Evolutionary conservation across 1,140 invertebrate genomes (phyloP), one percentile per base, ranked within the genome.

Genomic region (Drosophila pseudoobscura): DNA sequence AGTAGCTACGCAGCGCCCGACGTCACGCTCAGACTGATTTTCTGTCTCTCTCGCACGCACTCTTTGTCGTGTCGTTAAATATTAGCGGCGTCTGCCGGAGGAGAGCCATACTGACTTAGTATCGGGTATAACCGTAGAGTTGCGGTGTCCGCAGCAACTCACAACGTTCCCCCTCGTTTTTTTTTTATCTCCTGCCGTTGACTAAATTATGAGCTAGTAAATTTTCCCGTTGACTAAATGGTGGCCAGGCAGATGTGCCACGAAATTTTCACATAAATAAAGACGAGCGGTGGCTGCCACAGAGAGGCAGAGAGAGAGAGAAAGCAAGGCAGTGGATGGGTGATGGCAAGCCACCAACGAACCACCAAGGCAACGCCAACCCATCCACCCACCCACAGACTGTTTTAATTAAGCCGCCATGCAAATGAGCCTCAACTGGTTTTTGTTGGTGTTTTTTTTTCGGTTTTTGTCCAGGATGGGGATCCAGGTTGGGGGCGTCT

Each of bases 391-490:
- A 76, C 76, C 72, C 80, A 84, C 80, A 84, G 78, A 87, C 82
- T 74, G 82, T 88, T 85, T 85, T 85, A 85, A 85, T 85, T 85
- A 85, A 88, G 83, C 80, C 75, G 70, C 78, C 72, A 85, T 85
- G 82, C 82, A 85, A 85, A 85, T 85, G 78, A 85, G 74, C 44
- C 50, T 59, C 82, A 73, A 65, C 73, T 51, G 46, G 60, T 68
- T 57, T 61, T 52, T 50, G 29, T 61, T 52, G 17, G 0, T 17
- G 17, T 17, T 17, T 17, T 17, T 17, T 17, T 17, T 17, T 17
- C 0, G 17, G 17, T 31, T 51, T 71, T 22, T 59, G 39, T 53
- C 54, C 54, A 70, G 68, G 65, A 71, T 70, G 64, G 64, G 68
- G 49, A 17, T 69, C 51, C 64, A 49, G 64, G 66, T 70, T 70